Base-by-base conservation (phyloP, 2,888 invertebrate species). In the Aricia artaxerxes region DNA sequence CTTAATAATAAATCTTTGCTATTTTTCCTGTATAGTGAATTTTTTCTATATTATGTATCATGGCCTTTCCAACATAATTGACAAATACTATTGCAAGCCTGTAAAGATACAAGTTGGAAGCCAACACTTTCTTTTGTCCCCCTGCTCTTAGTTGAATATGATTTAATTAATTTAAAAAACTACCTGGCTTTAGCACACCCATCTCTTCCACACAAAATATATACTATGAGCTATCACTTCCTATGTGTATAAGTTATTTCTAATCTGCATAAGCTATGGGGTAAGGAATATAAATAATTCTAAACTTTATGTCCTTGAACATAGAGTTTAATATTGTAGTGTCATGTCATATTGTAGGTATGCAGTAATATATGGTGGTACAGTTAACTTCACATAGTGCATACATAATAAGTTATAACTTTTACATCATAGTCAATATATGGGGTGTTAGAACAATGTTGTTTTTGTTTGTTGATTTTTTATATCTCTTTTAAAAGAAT, bases 371-470 rank as follows among this genome's bases (percentile, higher is more conserved):
- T 86, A 90, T 84, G 89, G 91, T 81, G 86, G 83, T 90, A 93
- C 93, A 91, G 93, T 93, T 93, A 93, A 83, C 83, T 83, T 82
- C 85, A 86, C 87, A 89, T 82, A 82, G 83, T 82, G 92, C 88
- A 92, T 93, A 88, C 88, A 85, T 89, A 91, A 93, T 90, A 82
- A 82, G 81, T 84, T 86, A 87, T 87, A 88, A 88, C 87, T 87
- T 88, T 88, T 89, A 87, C 88, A 88, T 88, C 86, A 88, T 85
- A 80, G 38, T 64, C 31, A 60, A 77, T 4, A 78, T 76, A 60
- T 40, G 31, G 35, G 61, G 53, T 69, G 31, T 60, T 31, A 38
- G 61, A 73, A 76, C 44, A 61, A 16, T 38, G 16, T 69, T 35
- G 4, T 64, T 60, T 60, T 60, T 60, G 24, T 24, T 60, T 4